Conservation (phyloP, 2,888 invertebrate genomes). For the Drepana falcataria region DNA sequence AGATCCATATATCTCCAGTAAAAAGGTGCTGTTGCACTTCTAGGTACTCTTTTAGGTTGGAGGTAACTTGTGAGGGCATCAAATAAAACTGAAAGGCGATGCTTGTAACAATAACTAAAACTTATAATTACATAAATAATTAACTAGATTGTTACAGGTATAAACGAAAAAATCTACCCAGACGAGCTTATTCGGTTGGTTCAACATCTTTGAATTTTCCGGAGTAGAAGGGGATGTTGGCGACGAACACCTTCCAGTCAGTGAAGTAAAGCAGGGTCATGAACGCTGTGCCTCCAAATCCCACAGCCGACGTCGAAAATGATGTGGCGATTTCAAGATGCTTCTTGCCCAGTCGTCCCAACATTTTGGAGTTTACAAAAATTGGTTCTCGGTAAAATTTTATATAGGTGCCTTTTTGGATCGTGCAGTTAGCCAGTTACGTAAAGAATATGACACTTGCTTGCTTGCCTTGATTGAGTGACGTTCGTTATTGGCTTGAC, state of each 20-base stretch:
- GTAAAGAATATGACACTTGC: slow-evolving; percentile 16
- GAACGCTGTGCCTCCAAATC: slow-evolving; percentile 83
- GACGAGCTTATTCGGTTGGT: slow-evolving; percentile 30
- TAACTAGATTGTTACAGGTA: background rate
- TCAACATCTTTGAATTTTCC: slow-evolving; percentile 82
- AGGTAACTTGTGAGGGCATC: background rate
- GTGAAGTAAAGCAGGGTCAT: slow-evolving; percentile 83
- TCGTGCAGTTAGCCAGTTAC: slow-evolving; percentile 17
- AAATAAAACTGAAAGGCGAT: background rate
- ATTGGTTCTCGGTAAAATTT: background rate
- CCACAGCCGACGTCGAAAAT: slow-evolving; percentile 77
- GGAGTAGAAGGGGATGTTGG: slow-evolving; percentile 86
- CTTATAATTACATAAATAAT: slow-evolving; percentile 2
- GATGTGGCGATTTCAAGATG: slow-evolving; percentile 77
- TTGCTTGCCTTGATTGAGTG: no score
- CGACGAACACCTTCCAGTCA: slow-evolving; percentile 87
- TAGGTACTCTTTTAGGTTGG: no score
- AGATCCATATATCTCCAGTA: no score
- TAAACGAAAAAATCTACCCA: background rate
- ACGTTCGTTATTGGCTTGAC: no score
- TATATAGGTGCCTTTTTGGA: no score
- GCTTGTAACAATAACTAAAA: background rate
- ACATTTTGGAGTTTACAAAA: slow-evolving; percentile 33
- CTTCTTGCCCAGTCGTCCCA: slow-evolving; percentile 78
- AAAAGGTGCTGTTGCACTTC: no score